These are phyloP conservation scores for Sphaeridia pumilis DNA, from an alignment of 2,888 invertebrate species.

Conservation along the genomic window DNA sequence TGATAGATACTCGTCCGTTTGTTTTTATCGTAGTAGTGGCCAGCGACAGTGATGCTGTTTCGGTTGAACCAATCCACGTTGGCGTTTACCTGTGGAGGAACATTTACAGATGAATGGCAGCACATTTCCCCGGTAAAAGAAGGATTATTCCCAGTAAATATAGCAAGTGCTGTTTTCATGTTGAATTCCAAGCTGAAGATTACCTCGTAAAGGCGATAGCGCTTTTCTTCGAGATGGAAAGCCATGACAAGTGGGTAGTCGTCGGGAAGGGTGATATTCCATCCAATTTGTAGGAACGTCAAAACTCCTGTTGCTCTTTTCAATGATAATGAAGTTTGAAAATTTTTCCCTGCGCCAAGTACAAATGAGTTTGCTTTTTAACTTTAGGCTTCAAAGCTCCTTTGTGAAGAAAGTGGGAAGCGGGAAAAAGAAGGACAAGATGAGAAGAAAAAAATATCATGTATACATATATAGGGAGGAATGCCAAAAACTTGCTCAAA, in stretches of 20 bases:
- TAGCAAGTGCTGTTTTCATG: too few relatives aligned
- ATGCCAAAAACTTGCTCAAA: too few relatives aligned
- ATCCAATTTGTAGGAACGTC: slow-evolving; percentile 31
- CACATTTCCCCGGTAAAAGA: too few relatives aligned
- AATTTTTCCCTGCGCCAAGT: slow-evolving; percentile 24
- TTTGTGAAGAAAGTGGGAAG: not conserved
- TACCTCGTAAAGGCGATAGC: slow-evolving; percentile 33
- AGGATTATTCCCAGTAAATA: not conserved
- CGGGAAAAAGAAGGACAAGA: slow-evolving; percentile 4
- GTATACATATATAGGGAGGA: not conserved
- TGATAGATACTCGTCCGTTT: slow-evolving; percentile 26
- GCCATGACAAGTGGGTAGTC: slow-evolving; percentile 21
- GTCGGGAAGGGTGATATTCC: slow-evolving; percentile 30
- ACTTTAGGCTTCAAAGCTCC: slow-evolving; percentile 16
- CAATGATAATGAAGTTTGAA: slow-evolving; percentile 33
- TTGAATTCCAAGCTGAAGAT: too few relatives aligned
- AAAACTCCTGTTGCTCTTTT: slow-evolving; percentile 34
- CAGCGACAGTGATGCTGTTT: slow-evolving; percentile 21
- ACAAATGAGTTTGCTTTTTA: slow-evolving; percentile 21
- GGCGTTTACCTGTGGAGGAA: slow-evolving; percentile 23
- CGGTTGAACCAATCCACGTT: slow-evolving; percentile 30
- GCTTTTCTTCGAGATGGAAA: slow-evolving; percentile 28
- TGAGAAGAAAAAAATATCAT: not conserved
- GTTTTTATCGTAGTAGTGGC: slow-evolving; percentile 26
- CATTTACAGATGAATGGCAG: too few relatives aligned